Evolutionary conservation across 2,888 invertebrate genomes (phyloP).

Genomic region (Mesoligia furuncula): DNA sequence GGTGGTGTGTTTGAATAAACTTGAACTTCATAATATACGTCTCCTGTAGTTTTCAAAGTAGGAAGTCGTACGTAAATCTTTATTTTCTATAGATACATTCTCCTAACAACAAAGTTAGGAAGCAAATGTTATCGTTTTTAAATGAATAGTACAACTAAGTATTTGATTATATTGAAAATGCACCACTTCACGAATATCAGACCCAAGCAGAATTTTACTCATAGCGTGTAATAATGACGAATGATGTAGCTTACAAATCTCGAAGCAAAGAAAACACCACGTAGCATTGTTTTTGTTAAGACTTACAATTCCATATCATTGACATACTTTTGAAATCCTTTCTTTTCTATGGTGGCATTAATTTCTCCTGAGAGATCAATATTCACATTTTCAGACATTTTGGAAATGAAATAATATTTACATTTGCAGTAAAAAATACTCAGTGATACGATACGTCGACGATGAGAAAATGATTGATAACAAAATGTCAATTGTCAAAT

Average conservation of each 20-base stretch:
- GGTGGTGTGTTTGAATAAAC: conserved; percentile 43
- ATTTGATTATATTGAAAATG: conserved; percentile 8
- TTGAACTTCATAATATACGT: neutral
- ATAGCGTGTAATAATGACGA: conserved; percentile 47
- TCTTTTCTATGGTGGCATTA: conserved; percentile 83
- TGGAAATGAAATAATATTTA: conserved; percentile 36
- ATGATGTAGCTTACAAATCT: conserved; percentile 52
- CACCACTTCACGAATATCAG: neutral
- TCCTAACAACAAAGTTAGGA: neutral
- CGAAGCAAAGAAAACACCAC: conserved; percentile 71
- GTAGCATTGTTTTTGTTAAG: conserved; percentile 73
- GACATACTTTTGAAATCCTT: conserved; percentile 89
- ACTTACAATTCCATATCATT: conserved; percentile 89
- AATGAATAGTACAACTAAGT: neutral
- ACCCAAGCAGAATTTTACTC: conserved; percentile 15
- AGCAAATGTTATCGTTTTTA: neutral
- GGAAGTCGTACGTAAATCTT: neutral
- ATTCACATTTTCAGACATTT: conserved; percentile 87
- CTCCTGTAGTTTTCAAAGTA: neutral
- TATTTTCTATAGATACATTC: neutral
- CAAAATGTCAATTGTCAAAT: conserved; percentile 28
- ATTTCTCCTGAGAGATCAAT: conserved; percentile 89
- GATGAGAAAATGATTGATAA: neutral
- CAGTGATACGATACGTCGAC: neutral
- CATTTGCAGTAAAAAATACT: neutral